Base-by-base conservation (phyloP, 2,113 vertebrate genomes). In the Hippotragus niger region DNA sequence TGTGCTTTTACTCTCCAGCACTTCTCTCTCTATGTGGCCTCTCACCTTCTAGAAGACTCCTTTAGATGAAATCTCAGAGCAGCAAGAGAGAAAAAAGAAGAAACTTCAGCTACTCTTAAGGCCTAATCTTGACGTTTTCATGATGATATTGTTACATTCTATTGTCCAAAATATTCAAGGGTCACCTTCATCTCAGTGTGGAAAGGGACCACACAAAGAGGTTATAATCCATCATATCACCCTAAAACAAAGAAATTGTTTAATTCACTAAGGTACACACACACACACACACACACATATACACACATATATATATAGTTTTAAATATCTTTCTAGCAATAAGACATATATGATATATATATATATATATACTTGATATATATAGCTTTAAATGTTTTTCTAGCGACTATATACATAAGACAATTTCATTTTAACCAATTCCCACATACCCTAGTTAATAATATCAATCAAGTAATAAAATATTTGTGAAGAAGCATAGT, bases 251-350 rank as follows among this genome's bases (percentile, higher is more conserved):
- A 10, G 14, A 25, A 16, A 55, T 60, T 67, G 27, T 64, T 45
- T 31, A 57, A 16, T 50, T 74, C 27, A 50, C 88, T 95, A 67
- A 12, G 3, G 67, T 6, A 67, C 0, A 62, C 6, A 33, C 29
- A 31, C 2, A 60, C 13, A 31, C 3, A 62, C 0, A 67, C 2
- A 60, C 2, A 31, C 1, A 64, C 0, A 67, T 2, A 67, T 29
- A 29, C 10, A 74, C 13, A 15, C 1, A 64, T 0, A 67, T 10
- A 67, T 57, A 29, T 23, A 82, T 27, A 50, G 2, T 78, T 55
- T 93, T 62, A 95, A 89, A 43, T 90, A 71, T 71, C 64, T 71
- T 71, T 36, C n/a, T 40, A 11, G 10, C 9, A 71, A 21, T 71
- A 40, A 40, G 67, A 36, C n/a, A 40, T 67, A 67, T 36, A 67